phyloP scores from a whole-genome alignment of 30 jellyfish, hydroid and myxozoan species.

The Sanderia malayensis region DNA sequence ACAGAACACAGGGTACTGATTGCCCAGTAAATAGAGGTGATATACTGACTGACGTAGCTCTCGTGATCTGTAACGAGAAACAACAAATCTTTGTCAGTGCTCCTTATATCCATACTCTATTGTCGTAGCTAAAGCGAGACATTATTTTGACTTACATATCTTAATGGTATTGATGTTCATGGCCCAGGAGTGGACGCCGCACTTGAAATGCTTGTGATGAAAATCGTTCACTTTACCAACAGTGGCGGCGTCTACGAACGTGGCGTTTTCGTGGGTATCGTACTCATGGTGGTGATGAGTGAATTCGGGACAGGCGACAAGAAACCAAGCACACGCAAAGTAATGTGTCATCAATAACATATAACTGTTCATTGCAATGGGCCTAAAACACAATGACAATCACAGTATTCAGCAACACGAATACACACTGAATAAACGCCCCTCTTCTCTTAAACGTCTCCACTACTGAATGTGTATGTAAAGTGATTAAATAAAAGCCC shows the following conservation, averaged over 20 bases:
- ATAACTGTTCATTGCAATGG: not conserved
- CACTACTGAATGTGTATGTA: too few relatives aligned
- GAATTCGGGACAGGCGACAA: conserved; percentile 19
- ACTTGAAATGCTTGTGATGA: not conserved
- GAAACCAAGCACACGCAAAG: conserved; percentile 24
- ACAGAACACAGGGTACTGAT: conserved; percentile 69
- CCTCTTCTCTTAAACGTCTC: too few relatives aligned
- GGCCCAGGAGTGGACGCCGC: conserved; percentile 34
- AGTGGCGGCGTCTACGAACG: not conserved
- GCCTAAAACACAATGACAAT: too few relatives aligned
- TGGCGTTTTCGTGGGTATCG: not conserved
- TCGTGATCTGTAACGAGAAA: conserved; percentile 28
- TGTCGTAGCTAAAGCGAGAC: too few relatives aligned
- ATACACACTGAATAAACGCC: too few relatives aligned
- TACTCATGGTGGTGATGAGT: not conserved
- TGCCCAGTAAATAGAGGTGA: conserved; percentile 62
- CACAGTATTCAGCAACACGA: too few relatives aligned
- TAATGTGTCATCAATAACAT: conserved; percentile 7
- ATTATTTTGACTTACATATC: too few relatives aligned
- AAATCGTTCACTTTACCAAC: not conserved
- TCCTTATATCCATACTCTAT: too few relatives aligned
- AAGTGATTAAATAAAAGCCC: too few relatives aligned
- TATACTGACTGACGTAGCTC: conserved; percentile 21
- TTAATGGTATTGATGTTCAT: too few relatives aligned
- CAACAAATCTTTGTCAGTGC: too few relatives aligned